Evolutionary conservation across 2,888 invertebrate genomes (phyloP).

Genomic region (Orthonevra nobilis): DNA sequence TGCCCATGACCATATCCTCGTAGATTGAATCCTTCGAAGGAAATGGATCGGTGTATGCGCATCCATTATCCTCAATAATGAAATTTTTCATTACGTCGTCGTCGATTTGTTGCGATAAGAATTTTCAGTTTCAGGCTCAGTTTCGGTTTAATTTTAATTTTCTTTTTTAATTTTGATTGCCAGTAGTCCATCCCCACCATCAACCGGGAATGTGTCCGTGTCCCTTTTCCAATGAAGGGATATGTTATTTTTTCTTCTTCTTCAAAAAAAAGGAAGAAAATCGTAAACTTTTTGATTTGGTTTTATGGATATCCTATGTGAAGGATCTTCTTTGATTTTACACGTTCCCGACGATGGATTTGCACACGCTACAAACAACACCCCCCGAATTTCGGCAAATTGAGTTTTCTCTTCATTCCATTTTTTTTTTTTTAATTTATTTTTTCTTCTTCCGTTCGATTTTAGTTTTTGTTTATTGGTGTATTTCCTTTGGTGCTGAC

Average conservation of each 20-base stretch:
- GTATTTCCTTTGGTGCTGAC: neutral
- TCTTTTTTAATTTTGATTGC: neutral
- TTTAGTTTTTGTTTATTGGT: neutral
- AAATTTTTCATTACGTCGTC: slow-evolving; percentile 62
- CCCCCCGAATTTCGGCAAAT: slow-evolving; percentile 16
- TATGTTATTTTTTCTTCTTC: neutral
- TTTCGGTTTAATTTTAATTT: slow-evolving; percentile 34
- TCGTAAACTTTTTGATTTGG: slow-evolving; percentile 51
- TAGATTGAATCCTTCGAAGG: neutral
- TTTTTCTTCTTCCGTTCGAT: no score
- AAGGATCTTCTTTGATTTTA: slow-evolving; percentile 53
- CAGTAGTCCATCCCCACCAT: no score
- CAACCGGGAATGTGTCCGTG: neutral
- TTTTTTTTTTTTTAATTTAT: neutral
- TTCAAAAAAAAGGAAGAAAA: no score
- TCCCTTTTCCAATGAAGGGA: neutral
- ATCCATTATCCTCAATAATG: slow-evolving; percentile 40
- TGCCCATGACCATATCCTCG: no score
- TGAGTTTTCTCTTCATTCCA: slow-evolving; percentile 23
- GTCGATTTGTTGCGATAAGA: slow-evolving; percentile 48
- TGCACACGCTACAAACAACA: slow-evolving; percentile 19
- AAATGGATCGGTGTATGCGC: no score
- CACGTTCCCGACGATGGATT: slow-evolving; percentile 41
- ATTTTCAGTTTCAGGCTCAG: slow-evolving; percentile 29
- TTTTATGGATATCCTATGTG: slow-evolving; percentile 31